Evolutionary conservation across 2,797 vertebrate species (phyloP), one percentile per base, ranked within the genome.

Genomic region (Craterocephalus amniculus): DNA sequence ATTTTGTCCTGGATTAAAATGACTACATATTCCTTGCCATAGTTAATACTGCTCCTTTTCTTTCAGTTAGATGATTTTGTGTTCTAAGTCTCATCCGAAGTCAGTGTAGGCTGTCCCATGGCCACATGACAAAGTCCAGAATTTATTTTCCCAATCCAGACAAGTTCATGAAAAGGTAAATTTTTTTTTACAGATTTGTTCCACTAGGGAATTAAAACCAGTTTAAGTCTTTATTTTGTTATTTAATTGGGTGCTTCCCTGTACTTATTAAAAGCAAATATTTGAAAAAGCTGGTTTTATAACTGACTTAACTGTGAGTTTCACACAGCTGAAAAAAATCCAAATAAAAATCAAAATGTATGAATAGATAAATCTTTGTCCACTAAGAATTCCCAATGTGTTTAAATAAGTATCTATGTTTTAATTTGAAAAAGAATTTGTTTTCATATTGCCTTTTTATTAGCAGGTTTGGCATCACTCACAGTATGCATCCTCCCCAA

Each of bases 401-500:
- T 45, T 45, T n/a, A n/a, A 45, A n/a, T 45, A 8, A 43, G 16
- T 20, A 20, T 7, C 16, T 43, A 7, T n/a, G 43, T 20, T 40
- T 56, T 31, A 55, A 27, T 7, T 3, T 32, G 26, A 0, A 11
- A 29, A 65, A 48, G 45, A n/a, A 27, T 14, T 65, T 29, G 18
- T 74, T 69, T 83, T 77, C 38, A 40, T 71, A 27, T n/a, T 4
- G n/a, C n/a, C 54, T 58, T 6, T 72, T 71, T 20, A 12, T 13
- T 27, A 67, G 63, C 80, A 83, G 73, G 71, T 81, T 69, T 80
- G 70, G 56, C 76, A 89, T 86, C 69, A 62, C 70, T 83, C 76
- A 64, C 69, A 75, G 69, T 51, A 56, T 63, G 63, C 74, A 59
- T 70, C 70, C 61, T 86, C 63, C 54, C 75, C 71, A 74, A 75